Conservation (phyloP, 2,113 vertebrate species). For the Megaleporinus macrocephalus region DNA sequence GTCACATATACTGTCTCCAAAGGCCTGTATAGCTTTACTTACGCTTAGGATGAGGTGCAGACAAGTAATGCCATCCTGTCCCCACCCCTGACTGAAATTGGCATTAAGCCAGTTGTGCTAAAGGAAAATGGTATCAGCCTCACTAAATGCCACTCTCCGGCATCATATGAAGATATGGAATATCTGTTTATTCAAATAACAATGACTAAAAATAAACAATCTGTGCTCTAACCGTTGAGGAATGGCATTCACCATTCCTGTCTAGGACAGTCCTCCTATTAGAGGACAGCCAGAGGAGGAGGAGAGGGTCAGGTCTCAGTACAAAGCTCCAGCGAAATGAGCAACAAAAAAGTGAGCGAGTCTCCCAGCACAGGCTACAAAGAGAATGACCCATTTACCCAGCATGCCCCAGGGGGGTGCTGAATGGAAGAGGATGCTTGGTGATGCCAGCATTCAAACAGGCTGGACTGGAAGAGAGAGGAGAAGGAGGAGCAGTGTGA, state of each 20-base stretch:
- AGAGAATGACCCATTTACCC: constrained; percentile 71
- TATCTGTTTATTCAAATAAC: too few relatives aligned
- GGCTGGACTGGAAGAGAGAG: constrained; percentile 36
- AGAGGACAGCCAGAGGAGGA: constrained; percentile 9
- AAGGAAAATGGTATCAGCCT: too few relatives aligned
- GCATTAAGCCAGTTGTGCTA: too few relatives aligned
- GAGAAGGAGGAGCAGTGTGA: constrained; percentile 25
- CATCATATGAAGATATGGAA: too few relatives aligned
- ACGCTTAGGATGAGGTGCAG: too few relatives aligned
- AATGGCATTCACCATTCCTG: neutral
- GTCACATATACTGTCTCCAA: too few relatives aligned
- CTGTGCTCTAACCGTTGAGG: neutral
- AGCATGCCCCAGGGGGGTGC: constrained; percentile 58
- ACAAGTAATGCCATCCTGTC: too few relatives aligned
- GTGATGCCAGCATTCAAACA: constrained; percentile 50
- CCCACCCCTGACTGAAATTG: too few relatives aligned
- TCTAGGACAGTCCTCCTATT: neutral
- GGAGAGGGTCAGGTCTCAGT: constrained; percentile 19
- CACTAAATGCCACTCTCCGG: too few relatives aligned
- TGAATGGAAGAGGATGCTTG: constrained; percentile 49
- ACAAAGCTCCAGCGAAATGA: constrained; percentile 50
- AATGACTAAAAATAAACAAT: neutral
- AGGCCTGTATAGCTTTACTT: too few relatives aligned
- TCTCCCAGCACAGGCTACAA: constrained; percentile 43
- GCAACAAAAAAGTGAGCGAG: constrained; percentile 50